phyloP scores from a whole-genome alignment of 2,113 vertebrate species.

The Apeltes quadracus region DNA sequence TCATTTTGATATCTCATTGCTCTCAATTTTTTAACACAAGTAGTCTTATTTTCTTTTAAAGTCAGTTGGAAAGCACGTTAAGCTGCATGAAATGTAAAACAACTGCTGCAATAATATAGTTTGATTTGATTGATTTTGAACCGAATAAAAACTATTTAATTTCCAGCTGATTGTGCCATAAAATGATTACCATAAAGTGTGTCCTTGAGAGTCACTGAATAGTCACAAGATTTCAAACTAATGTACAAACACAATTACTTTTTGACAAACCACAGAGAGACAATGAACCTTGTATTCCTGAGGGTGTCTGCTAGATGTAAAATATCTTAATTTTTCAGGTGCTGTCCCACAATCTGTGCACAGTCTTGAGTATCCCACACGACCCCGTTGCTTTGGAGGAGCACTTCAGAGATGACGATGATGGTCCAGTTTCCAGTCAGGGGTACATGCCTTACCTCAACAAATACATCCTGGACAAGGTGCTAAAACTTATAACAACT shows the following conservation, averaged over 20 bases:
- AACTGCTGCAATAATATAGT: neutral
- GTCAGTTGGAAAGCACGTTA: neutral
- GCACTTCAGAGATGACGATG: conserved; percentile 94
- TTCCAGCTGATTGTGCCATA: neutral
- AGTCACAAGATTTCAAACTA: neutral
- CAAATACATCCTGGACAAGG: conserved; percentile 85
- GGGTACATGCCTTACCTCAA: conserved; percentile 97
- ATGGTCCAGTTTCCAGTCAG: conserved; percentile 94
- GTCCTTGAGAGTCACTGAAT: neutral
- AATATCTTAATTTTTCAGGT: conserved; percentile 78
- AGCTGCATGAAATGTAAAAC: neutral
- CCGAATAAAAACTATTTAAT: neutral
- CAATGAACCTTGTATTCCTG: neutral
- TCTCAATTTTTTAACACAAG: neutral
- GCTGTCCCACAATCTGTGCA: conserved; percentile 95
- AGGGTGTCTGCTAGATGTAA: neutral
- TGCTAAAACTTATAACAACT: conserved; percentile 41
- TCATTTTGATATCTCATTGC: neutral
- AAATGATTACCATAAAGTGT: neutral
- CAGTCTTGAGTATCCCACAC: conserved; percentile 91
- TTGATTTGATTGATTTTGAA: neutral
- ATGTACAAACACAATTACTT: neutral
- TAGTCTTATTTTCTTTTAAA: neutral
- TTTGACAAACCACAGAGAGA: neutral
- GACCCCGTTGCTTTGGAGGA: conserved; percentile 94